A percentile compares a stretch with the other conserved stretches of the same genome.
Evolutionary conservation across 37 sponge, comb jelly and placozoan genomes (phyloP).

Genomic region (Beroe forskalii): DNA sequence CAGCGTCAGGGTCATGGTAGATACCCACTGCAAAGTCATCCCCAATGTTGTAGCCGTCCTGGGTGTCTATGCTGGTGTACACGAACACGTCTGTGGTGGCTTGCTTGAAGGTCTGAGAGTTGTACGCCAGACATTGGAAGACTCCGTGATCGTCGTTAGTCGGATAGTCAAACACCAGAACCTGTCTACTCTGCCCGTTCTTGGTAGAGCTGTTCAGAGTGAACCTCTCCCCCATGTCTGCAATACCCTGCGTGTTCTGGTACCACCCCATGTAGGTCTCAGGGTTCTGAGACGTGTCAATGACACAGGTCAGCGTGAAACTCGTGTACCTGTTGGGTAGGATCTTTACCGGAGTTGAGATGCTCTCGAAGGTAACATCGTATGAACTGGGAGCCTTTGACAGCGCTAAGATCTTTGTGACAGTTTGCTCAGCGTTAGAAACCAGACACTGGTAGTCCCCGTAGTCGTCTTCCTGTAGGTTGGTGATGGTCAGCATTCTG

Average conservation of each 20-base stretch:
- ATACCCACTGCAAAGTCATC: not conserved
- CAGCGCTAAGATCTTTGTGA: not conserved
- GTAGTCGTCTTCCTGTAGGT: slow-evolving; percentile 8
- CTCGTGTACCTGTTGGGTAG: slow-evolving; percentile 38
- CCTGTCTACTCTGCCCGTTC: not conserved
- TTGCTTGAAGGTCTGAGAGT: slow-evolving; percentile 22
- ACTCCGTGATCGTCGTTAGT: slow-evolving; percentile 47
- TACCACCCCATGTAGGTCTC: slow-evolving; percentile 63
- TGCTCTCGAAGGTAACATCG: slow-evolving; percentile 25
- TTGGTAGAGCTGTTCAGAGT: not conserved
- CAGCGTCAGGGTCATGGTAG: slow-evolving; percentile 31
- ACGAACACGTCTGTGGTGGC: slow-evolving; percentile 58
- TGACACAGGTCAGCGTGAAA: slow-evolving; percentile 29
- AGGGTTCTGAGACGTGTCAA: slow-evolving; percentile 45
- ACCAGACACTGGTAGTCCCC: slow-evolving; percentile 44
- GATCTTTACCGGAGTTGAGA: slow-evolving; percentile 18
- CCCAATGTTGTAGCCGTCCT: slow-evolving; percentile 15
- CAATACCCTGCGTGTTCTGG: slow-evolving; percentile 47
- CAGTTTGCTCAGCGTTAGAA: not conserved
- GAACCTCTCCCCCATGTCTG: slow-evolving; percentile 30
- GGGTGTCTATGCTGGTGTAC: not conserved
- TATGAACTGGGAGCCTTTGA: slow-evolving; percentile 9
- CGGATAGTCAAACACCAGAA: slow-evolving; percentile 34
- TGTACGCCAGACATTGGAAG: slow-evolving; percentile 52
- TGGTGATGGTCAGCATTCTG: slow-evolving; percentile 25